These are phyloP conservation scores for Motacilla tschutschensis DNA, from an alignment of 2,113 vertebrate species.

Conservation along the genomic window DNA sequence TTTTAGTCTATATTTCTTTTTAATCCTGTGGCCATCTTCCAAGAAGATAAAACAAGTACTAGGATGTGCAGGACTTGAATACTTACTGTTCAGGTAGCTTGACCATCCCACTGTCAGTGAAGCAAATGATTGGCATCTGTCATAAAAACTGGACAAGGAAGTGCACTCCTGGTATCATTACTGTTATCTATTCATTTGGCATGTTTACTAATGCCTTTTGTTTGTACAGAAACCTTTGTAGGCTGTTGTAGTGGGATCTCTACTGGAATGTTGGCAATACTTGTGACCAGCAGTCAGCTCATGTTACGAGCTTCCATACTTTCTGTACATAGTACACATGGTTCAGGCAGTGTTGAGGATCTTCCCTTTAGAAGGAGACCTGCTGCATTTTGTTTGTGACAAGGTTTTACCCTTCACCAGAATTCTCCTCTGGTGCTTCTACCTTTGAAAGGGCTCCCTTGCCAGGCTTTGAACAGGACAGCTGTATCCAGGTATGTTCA, in stretches of 20 bases:
- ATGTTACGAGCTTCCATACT: neutral
- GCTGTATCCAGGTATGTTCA: neutral
- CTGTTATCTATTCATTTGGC: neutral
- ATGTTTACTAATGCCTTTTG: neutral
- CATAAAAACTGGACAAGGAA: neutral
- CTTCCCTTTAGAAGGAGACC: neutral
- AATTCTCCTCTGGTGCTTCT: neutral
- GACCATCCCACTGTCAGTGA: neutral
- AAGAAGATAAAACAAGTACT: neutral
- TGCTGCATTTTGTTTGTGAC: neutral
- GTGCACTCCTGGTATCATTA: neutral
- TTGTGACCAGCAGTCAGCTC: neutral
- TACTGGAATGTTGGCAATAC: neutral
- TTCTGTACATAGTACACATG: rapidly evolving
- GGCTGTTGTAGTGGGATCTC: neutral
- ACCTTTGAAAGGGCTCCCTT: neutral
- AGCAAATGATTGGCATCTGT: neutral
- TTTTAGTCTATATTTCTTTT: neutral
- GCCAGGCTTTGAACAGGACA: neutral
- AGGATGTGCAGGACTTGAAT: neutral
- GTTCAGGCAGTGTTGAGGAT: neutral
- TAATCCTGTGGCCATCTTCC: neutral
- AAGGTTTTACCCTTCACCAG: neutral
- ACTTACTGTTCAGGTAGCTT: neutral
- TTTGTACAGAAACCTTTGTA: rapidly evolving